Evolutionary conservation across 30 jellyfish, hydroid and myxozoan species (phyloP), one percentile per base, ranked within the genome.

Genomic region (Cassiopea xamachana): DNA sequence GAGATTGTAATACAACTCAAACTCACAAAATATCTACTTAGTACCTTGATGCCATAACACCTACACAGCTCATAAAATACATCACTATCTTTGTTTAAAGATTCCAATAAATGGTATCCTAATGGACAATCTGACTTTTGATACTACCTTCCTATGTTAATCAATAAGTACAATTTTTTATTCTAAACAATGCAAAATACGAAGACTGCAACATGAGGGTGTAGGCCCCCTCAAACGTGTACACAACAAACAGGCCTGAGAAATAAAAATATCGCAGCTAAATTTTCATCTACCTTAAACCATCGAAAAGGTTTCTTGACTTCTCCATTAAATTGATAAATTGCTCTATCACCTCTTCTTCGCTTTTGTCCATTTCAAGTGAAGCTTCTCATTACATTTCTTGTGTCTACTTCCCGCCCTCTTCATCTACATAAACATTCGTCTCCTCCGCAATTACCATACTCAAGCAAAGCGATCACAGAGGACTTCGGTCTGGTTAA

Each of bases 221-320:
- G 39, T 27, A 27, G 39, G 39, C 39, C 39, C 39, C 39, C 39
- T 27, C 39, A 27, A 27, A 27, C 39, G 39, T 27, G 39, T 27
- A 27, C 39, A 27, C 39, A 27, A 27, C 39, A 27, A 27, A 27
- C 39, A 27, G 39, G 39, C 39, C 39, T 27, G 39, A 27, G 39
- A 27, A 27, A 27, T 27, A 27, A 27, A 27, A 27, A 27, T 27
- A 27, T 27, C 39, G 39, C 39, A 27, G 39, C 64, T 55, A 55
- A 55, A 10, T 55, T 10, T 55, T 10, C 8, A 27, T 27, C 2
- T 19, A 89, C 96, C 96, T 73, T 18, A 89, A 58, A 17, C 92
- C 92, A 67, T 89, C 96, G 12, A 89, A 89, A 7, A 81, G 75
- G 50, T 76, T 82, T 81, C 83, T 81, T 14, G 96, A 75, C 47